Percentiles rank a stretch among this genome's conserved stretches.
Conservation (phyloP, 2,888 invertebrate genomes). For the Drosophila mayaguana region DNA sequence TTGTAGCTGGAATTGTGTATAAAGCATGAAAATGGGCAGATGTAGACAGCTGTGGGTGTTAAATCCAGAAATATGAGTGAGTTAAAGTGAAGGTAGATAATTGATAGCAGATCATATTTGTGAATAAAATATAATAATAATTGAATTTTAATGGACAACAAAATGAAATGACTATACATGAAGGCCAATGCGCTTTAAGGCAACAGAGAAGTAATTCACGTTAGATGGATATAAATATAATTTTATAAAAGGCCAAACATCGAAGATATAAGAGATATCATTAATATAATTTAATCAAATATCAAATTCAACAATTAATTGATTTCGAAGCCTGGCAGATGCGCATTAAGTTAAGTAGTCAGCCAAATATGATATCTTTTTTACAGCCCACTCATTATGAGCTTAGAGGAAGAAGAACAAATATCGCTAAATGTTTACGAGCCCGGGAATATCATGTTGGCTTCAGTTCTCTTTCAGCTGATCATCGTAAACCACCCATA, state of each 20-base stretch:
- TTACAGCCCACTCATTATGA: slow-evolving; percentile 3
- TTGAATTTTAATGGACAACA: not conserved
- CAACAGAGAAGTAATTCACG: too few species aligned
- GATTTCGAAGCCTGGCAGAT: not conserved
- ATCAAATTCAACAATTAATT: not conserved
- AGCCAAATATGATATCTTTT: slow-evolving; percentile 1
- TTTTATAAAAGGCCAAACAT: too few species aligned
- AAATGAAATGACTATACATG: too few species aligned
- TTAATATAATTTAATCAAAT: not conserved
- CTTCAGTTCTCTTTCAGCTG: slow-evolving; percentile 2
- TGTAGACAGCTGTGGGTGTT: not conserved
- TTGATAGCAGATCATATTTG: not conserved
- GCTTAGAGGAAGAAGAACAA: not conserved
- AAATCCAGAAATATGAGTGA: not conserved
- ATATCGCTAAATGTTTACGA: slow-evolving; percentile 25
- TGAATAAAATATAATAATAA: too few species aligned
- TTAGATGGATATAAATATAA: too few species aligned
- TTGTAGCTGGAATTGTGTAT: not conserved
- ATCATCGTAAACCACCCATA: slow-evolving; percentile 54
- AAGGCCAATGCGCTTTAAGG: too few species aligned
- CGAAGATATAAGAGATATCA: too few species aligned
- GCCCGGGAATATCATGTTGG: slow-evolving; percentile 20
- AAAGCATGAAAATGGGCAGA: not conserved
- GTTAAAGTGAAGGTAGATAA: not conserved
- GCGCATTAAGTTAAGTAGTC: not conserved